Evolutionary conservation across 1,140 invertebrate genomes (phyloP), one percentile per base, ranked within the genome.

Genomic region (Epicauta chinensis): DNA sequence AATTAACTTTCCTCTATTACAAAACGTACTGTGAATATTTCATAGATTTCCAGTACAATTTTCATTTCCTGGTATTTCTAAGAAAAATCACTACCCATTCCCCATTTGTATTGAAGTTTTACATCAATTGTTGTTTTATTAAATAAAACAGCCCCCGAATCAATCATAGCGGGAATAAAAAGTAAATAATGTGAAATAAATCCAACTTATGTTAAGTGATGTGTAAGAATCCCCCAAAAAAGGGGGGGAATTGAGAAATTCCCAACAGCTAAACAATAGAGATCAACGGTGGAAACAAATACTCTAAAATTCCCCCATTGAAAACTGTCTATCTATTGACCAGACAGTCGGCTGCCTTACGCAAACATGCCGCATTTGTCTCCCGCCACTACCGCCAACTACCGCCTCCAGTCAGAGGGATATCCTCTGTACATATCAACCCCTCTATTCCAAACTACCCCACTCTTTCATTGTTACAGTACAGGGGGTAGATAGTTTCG

Each of bases 111-210:
- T 7, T 5, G 7, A 23, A 23, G 4, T 23, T 23, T 23, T 23
- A 23, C 7, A 5, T 23, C 23, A 23, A 23, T 23, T 23, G 4
- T 23, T 23, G 23, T 23, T 23, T 23, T 7, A 7, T 23, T 23
- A 5, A 23, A 23, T 23, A 23, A 23, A 23, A 23, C 23, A 23
- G 7, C 23, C 23, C 23, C 23, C 23, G 23, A 7, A 23, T 23
- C n/a, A 7, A 7, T 23, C 32, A n/a, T 17, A 34, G 41, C 23
- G 35, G 13, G 45, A 47, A 7, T 38, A 51, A 51, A 51, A 51
- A 51, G 48, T 38, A 51, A 51, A 51, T 51, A 51, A 51, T 51
- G 41, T 38, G 48, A 51, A 51, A 51, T 51, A 51, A 51, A 51
- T 51, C 48, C 38, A 51, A 51, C 48, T 51, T 41, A 51, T 51